Evolutionary conservation across 1,140 invertebrate genomes (phyloP), one percentile per base, ranked within the genome.

Genomic region (Meloidogyne exigua): DNA sequence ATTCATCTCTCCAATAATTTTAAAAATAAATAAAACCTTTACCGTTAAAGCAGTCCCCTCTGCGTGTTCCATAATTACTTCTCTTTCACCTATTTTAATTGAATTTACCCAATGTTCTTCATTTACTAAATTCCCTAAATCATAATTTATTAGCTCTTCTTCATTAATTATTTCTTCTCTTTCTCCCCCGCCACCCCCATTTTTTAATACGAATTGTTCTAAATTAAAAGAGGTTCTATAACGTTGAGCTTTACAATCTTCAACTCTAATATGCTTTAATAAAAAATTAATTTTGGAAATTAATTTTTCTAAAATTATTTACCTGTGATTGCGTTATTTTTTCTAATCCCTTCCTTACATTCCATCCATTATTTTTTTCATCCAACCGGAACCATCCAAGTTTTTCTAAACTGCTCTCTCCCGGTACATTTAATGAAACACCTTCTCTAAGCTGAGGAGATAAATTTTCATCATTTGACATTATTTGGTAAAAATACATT

Each of bases 221-320:
- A 76, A 84, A 57, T 81, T 82, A 28, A 85, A 79, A 49, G 77
- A 84, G 0, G 84, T 71, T 5, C 67, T 74, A 76, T 86, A 84
- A 15, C 72, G 75, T 80, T 84, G 83, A n/a, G 73, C 69, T 49
- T 85, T 85, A 66, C 83, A 84, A 65, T 84, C 80, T 5, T 80
- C 28, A 36, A 83, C 82, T 39, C 78, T 75, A 18, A 83, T 76
- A 71, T 81, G 78, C 81, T 82, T 36, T 64, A 82, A 65, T 32
- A n/a, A 68, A 39, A 74, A 23, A 26, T 36, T n/a, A n/a, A n/a
- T n/a, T n/a, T n/a, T n/a, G n/a, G n/a, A 13, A 21, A 39, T 23
- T 73, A 11, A 15, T 66, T 73, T 32, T 9, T 39, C 68, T 44
- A 28, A 49, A 32, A 36, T 72, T 63, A 42, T 15, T 26, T 10